Conservation (phyloP, 2,113 vertebrate species). For the Podarcis raffonei region DNA sequence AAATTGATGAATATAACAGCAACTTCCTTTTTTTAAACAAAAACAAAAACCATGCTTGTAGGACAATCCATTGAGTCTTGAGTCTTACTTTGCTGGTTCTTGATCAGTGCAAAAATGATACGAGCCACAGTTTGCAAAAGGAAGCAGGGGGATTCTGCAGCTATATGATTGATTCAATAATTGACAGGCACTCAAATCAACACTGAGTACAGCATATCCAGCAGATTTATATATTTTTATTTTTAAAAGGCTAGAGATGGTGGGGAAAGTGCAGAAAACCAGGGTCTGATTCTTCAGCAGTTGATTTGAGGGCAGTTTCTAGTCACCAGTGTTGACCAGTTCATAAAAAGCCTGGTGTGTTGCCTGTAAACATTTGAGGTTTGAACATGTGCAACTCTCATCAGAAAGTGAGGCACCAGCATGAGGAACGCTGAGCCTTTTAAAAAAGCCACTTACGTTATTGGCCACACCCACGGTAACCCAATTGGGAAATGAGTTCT, state of each 20-base stretch:
- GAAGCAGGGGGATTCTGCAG: background rate
- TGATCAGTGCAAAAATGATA: background rate
- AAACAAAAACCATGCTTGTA: too few relatives aligned
- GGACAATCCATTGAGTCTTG: background rate
- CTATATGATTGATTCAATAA: background rate
- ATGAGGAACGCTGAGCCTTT: background rate
- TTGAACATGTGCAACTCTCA: too few relatives aligned
- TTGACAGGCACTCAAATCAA: background rate
- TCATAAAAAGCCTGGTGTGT: background rate
- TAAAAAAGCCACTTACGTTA: background rate
- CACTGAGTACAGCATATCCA: background rate
- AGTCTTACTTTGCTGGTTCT: background rate
- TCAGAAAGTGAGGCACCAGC: too few relatives aligned
- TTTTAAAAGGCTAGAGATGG: too few relatives aligned
- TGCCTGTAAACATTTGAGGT: background rate
- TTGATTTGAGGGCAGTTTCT: background rate
- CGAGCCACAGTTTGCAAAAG: background rate
- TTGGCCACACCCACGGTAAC: background rate
- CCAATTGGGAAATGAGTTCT: background rate
- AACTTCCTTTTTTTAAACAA: background rate
- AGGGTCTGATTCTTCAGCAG: background rate
- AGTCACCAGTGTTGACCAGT: background rate
- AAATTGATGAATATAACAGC: background rate
- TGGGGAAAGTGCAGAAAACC: background rate
- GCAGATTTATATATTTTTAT: too few relatives aligned